Evolutionary conservation across 2,797 vertebrate species (phyloP).

Genomic region (Sebastiscus tertius): DNA sequence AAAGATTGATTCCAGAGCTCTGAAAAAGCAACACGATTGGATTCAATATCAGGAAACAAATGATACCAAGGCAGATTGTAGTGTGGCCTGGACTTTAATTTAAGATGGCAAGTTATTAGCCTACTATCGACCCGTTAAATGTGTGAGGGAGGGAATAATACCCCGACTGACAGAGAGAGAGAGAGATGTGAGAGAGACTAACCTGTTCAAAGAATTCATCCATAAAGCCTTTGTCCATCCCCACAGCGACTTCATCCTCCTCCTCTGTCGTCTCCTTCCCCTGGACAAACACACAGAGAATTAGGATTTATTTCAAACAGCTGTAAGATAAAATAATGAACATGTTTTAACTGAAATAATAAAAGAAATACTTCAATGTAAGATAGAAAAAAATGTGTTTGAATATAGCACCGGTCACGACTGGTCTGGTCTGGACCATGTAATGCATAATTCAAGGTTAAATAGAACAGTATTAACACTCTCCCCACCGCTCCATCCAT

Average conservation of each 20-base stretch:
- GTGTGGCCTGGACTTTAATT: background rate
- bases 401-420: background rate
- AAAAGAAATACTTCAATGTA: background rate
- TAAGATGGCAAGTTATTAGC: conserved; percentile 1
- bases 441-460: conserved; percentile 43
- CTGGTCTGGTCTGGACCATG: background rate
- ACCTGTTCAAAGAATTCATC: conserved; percentile 99
- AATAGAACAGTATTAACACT: conserved; percentile 19
- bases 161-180: background rate
- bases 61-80: background rate
- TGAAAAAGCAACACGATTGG: conserved; percentile 26
- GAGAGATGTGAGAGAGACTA: conserved; percentile 43
- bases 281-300: conserved; percentile 72
- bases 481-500: conserved; percentile 23
- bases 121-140: background rate
- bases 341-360: background rate
- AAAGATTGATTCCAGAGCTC: conserved; percentile 28
- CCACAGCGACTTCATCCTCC: conserved; percentile 92
- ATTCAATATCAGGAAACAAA: conserved; percentile 20
- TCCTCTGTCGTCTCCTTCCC: conserved; percentile 92
- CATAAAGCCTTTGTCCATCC: conserved; percentile 95
- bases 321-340: background rate
- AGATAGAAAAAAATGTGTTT: background rate
- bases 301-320: background rate
- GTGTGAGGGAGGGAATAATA: background rate